These are phyloP conservation scores for Bombylius major DNA, from an alignment of 2,888 invertebrate genomes.

Conservation along the genomic window DNA sequence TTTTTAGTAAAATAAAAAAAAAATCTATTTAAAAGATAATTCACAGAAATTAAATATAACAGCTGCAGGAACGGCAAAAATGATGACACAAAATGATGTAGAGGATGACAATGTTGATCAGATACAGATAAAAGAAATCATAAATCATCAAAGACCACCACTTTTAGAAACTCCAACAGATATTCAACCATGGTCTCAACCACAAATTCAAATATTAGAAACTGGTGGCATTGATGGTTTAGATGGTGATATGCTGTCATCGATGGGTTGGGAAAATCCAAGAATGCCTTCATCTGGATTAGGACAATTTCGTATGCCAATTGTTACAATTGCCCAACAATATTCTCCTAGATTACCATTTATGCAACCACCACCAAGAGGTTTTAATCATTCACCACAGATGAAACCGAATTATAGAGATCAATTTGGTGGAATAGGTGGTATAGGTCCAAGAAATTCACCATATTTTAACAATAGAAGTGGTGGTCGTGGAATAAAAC, in stretches of 20 bases:
- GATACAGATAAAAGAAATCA: not conserved
- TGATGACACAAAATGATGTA: not conserved
- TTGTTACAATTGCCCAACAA: not conserved
- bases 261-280: not conserved
- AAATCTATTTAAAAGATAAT: not conserved
- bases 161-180: slow-evolving; percentile 26
- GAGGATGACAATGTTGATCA: not conserved
- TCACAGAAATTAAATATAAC: no score
- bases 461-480: slow-evolving; percentile 14
- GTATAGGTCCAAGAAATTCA: not conserved
- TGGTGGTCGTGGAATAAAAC: slow-evolving; percentile 14
- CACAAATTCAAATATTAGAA: not conserved
- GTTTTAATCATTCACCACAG: slow-evolving; percentile 11
- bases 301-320: not conserved
- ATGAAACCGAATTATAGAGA: slow-evolving; percentile 11
- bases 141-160: slow-evolving; percentile 20
- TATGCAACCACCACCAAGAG: slow-evolving; percentile 12
- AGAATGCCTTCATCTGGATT: not conserved
- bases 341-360: slow-evolving; percentile 13
- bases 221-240: not conserved
- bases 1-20: no score
- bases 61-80: not conserved
- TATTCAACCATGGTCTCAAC: slow-evolving; percentile 12
- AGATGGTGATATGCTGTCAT: not conserved
- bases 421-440: slow-evolving; percentile 1